Conservation (phyloP, 2,797 vertebrate genomes). For the Cyclopterus lumpus region DNA sequence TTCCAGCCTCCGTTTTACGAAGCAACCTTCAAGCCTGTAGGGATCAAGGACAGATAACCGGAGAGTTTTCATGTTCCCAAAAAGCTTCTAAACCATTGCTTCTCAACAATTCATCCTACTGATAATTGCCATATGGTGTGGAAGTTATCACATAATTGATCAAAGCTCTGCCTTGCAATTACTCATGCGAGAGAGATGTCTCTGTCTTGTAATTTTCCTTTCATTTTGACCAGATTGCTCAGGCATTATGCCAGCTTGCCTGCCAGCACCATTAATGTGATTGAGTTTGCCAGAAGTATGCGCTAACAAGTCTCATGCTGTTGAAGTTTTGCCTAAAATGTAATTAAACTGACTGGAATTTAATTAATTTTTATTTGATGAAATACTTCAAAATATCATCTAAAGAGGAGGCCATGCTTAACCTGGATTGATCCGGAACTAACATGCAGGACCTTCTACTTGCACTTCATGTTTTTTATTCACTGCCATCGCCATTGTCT, state of each 20-base stretch:
- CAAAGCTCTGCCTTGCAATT: conserved; percentile 64
- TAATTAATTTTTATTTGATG: conserved; percentile 67
- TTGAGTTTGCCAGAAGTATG: conserved; percentile 73
- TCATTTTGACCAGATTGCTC: conserved; percentile 67
- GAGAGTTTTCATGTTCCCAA: conserved; percentile 37
- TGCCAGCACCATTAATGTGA: conserved; percentile 72
- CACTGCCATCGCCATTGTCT: neutral
- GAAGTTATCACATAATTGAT: conserved; percentile 75
- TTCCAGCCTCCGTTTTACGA: conserved; percentile 15
- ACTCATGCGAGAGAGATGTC: conserved; percentile 55
- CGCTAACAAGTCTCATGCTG: conserved; percentile 74
- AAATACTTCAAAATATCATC: conserved; percentile 52
- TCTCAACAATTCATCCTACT: conserved; percentile 56
- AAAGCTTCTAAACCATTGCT: conserved; percentile 50
- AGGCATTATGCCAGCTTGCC: conserved; percentile 68
- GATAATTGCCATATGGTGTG: conserved; percentile 69
- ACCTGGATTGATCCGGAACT: conserved; percentile 35
- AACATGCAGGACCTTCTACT: conserved; percentile 1
- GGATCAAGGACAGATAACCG: conserved; percentile 57
- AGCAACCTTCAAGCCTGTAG: conserved; percentile 31
- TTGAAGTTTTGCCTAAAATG: conserved; percentile 70
- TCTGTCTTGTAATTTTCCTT: conserved; percentile 61
- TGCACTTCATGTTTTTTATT: conserved; percentile 20
- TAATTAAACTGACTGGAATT: conserved; percentile 64
- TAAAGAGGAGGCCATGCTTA: conserved; percentile 36